Evolutionary conservation across 2,888 invertebrate species (phyloP), one percentile per base, ranked within the genome.

Genomic region (Dynastes hyllus): DNA sequence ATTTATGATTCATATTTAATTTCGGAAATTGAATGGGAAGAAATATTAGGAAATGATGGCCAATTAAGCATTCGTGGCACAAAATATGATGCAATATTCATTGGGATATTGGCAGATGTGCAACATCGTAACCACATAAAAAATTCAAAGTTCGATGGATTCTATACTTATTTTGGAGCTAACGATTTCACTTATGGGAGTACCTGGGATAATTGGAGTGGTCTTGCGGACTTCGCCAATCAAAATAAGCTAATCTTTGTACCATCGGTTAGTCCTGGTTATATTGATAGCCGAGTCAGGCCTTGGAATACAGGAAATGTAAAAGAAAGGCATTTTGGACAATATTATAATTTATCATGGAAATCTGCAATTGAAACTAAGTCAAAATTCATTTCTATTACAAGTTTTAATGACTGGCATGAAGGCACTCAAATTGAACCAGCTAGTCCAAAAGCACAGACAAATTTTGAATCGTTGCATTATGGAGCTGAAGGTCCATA

Each of bases 341-440:
- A 90, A 85, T 94, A 94, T 85, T 94, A 93, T 84, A 92, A 91
- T 79, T 90, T 91, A 0, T 91, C 92, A 0, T 93, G 93, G 91
- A 88, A 91, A 73, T 91, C 90, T 45, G 93, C 93, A 0, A 87
- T 93, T 13, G 88, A 90, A 6, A 89, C 91, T 67, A 90, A 90
- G 29, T 90, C 92, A 8, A 89, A 89, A 76, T 90, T 92, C 76
- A 88, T 94, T 22, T 92, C 92, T 8, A 92, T 94, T 77, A 94
- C 93, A 58, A 94, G 94, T 78, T 94, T 93, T 85, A 94, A 94
- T 86, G 94, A 94, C 85, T 94, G 94, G 94, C 93, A 93, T 82
- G 94, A 94, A 87, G 94, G 94, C 5, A 94, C 94, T 9, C 94
- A 94, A 88, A 93, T 94, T 78, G 94, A 94, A 86, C 92, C 93